phyloP scores from a whole-genome alignment of 2,113 vertebrate genomes.

The Macroglossus sobrinus region DNA sequence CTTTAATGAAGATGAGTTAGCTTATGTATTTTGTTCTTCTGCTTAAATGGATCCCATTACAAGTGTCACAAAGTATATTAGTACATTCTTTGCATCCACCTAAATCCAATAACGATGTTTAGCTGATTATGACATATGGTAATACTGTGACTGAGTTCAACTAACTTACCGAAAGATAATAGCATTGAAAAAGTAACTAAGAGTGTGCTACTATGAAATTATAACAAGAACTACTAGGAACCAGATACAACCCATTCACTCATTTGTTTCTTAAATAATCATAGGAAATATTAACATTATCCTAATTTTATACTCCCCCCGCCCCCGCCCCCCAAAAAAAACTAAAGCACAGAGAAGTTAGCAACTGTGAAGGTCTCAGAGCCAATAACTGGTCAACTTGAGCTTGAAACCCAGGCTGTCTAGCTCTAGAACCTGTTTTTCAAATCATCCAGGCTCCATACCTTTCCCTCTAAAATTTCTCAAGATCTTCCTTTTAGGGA shows the following conservation, averaged over 20 bases:
- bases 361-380: not conserved
- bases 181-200: not conserved
- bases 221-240: not conserved
- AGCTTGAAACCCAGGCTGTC: not conserved
- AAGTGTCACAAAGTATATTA: not conserved
- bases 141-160: not conserved
- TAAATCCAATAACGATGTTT: not conserved
- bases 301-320: not conserved
- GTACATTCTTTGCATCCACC: not conserved
- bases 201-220: not conserved
- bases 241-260: not conserved
- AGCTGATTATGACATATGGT: not conserved
- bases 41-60: not conserved
- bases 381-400: not conserved
- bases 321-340: not conserved
- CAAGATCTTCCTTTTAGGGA: not conserved
- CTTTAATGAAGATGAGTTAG: not conserved
- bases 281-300: not conserved
- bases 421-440: not conserved
- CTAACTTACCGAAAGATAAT: not conserved
- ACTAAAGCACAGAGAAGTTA: not conserved
- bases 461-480: not conserved
- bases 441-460: not conserved
- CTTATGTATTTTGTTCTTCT: not conserved
- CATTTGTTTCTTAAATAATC: not conserved